Conservation (phyloP, 2,113 vertebrate species). For the Bagarius yarrelli region DNA sequence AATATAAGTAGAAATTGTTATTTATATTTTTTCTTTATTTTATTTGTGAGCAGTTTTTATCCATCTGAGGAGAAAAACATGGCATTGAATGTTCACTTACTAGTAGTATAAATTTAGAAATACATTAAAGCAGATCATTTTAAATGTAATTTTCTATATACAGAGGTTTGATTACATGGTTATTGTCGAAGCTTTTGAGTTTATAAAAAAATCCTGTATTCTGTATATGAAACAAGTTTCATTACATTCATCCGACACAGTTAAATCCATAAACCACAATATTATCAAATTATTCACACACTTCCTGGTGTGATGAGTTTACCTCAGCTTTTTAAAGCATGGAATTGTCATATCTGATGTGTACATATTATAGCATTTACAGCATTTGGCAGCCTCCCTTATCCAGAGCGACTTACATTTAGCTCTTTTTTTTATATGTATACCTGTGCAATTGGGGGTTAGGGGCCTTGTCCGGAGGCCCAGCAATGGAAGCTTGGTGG, state of each 20-base stretch:
- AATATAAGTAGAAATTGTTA: too few relatives aligned
- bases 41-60: slow-evolving; percentile 2
- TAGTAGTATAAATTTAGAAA: background rate
- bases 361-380: background rate
- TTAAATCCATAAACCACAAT: background rate
- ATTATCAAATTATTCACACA: background rate
- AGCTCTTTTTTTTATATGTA: too few relatives aligned
- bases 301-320: background rate
- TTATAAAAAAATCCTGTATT: background rate
- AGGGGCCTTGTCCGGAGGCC: too few relatives aligned
- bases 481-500: too few relatives aligned
- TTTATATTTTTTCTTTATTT: too few relatives aligned
- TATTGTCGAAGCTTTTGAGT: background rate
- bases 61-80: background rate
- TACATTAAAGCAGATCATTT: background rate
- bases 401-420: too few relatives aligned
- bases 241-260: background rate
- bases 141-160: background rate
- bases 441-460: too few relatives aligned
- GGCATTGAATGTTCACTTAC: background rate
- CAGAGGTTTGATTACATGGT: background rate
- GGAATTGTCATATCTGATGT: background rate
- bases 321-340: background rate
- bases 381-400: too few relatives aligned
- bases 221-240: background rate